Evolutionary conservation across 2,113 vertebrate genomes (phyloP), one percentile per base, ranked within the genome.

Genomic region (Lepus timidus): DNA sequence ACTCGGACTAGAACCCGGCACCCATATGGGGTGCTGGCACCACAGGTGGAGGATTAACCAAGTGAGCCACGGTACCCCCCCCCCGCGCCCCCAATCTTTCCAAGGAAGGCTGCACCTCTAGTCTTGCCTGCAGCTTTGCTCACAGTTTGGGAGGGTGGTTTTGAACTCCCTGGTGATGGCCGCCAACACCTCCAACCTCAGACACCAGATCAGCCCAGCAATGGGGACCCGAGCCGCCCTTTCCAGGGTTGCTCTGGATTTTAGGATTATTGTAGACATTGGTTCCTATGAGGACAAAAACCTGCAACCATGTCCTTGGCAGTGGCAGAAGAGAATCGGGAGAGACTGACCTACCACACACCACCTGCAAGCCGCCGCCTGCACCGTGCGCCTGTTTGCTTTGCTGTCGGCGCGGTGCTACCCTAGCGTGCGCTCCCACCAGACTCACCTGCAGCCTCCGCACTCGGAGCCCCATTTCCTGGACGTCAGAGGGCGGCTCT

Each of bases 371-470:
- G n/a, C n/a, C n/a, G n/a, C n/a, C n/a, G n/a, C 1, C 6, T 9
- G 7, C 0, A 0, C 73, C 12, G 2, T 9, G 0, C 16, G 33
- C 39, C 44, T 55, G 10, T 0, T 1, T 11, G 36, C 27, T 1
- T 2, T 16, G 1, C 31, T 0, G 1, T 9, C 64, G 1, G 36
- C 11, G 9, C 0, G 14, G 20, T 31, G 0, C 0, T 2, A 33
- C 11, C 2, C 4, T 3, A 4, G 4, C 52, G 9, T 0, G 0
- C 6, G 36, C 9, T 75, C 85, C 70, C 51, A 2, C 6, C 9
- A n/a, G 49, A n/a, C 95, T 93, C 97, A 99, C 99, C 98, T 99
- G 99, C 1, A 99, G 93, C 49, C 97, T 98, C 97, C 97, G 97
- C 90, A 99, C 98, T 93, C 96, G 98, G 93, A 97, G 97, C 73